Percentiles rank a stretch among this genome's conserved stretches.
These are phyloP conservation scores for Micromys minutus DNA, from an alignment of 2,113 vertebrate genomes.

Conservation along the genomic window DNA sequence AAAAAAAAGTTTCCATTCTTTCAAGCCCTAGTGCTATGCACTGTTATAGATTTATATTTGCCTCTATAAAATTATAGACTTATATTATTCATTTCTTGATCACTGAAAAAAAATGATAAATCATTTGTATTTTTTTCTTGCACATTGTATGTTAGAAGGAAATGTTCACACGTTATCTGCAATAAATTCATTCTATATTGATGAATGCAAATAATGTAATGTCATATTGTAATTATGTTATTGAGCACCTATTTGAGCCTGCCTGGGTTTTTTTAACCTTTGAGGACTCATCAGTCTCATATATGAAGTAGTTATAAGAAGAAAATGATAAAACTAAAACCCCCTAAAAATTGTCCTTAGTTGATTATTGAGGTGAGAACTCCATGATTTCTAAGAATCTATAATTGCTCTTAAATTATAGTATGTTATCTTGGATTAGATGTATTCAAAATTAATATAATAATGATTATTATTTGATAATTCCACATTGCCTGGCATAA, in stretches of 20 bases:
- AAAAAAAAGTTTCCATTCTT: not conserved
- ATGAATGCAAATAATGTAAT: not conserved
- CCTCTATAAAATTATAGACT: not conserved
- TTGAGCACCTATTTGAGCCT: not conserved
- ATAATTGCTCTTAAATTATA: not conserved
- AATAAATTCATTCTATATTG: not conserved
- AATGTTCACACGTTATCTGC: not conserved
- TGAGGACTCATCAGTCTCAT: not conserved
- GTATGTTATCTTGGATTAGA: not conserved
- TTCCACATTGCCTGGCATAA: not conserved
- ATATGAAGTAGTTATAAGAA: not conserved
- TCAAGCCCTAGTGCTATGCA: not conserved
- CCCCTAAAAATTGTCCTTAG: not conserved
- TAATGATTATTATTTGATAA: not conserved
- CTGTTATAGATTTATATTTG: not conserved
- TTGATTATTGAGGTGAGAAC: not conserved
- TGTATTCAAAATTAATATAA: not conserved
- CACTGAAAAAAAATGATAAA: not conserved
- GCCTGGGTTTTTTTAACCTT: not conserved
- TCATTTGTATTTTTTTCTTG: not conserved
- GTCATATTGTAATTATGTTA: not conserved
- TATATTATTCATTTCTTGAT: not conserved
- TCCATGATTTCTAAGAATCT: not conserved
- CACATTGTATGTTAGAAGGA: not conserved
- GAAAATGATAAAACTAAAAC: not conserved